Evolutionary conservation across 2,797 vertebrate genomes (phyloP).

Genomic region (Pelobates cultripes): DNA sequence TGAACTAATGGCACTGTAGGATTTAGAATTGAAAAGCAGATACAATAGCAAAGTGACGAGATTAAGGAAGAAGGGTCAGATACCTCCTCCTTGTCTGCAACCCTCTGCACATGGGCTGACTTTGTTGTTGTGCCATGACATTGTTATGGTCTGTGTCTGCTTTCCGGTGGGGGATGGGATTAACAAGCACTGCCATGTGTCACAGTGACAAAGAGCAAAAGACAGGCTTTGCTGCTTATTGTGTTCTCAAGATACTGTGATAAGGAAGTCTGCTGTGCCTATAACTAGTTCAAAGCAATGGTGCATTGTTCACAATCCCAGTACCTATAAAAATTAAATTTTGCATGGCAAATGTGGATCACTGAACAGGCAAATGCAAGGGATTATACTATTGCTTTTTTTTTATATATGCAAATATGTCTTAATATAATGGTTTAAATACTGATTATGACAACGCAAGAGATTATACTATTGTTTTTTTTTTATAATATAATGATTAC

Average conservation of each 20-base stretch:
- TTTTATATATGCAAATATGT: too few relatives aligned
- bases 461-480: too few relatives aligned
- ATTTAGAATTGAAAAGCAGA: neutral
- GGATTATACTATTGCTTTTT: too few relatives aligned
- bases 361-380: neutral
- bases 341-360: neutral
- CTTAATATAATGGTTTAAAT: too few relatives aligned
- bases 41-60: neutral
- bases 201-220: slow-evolving; percentile 15
- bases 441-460: too few relatives aligned
- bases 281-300: neutral
- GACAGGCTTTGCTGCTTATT: neutral
- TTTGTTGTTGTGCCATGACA: slow-evolving; percentile 44
- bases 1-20: too few relatives aligned
- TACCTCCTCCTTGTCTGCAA: slow-evolving; percentile 5
- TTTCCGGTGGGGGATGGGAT: slow-evolving; percentile 32
- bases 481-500: too few relatives aligned
- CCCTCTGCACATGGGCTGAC: slow-evolving; percentile 21
- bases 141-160: slow-evolving; percentile 39
- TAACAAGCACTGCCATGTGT: neutral
- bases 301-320: neutral
- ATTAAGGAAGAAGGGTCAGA: neutral
- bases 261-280: neutral
- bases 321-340: neutral
- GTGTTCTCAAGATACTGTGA: neutral